Evolutionary conservation across 2,888 invertebrate genomes (phyloP).

Genomic region (Eumacrocentrus americanus): DNA sequence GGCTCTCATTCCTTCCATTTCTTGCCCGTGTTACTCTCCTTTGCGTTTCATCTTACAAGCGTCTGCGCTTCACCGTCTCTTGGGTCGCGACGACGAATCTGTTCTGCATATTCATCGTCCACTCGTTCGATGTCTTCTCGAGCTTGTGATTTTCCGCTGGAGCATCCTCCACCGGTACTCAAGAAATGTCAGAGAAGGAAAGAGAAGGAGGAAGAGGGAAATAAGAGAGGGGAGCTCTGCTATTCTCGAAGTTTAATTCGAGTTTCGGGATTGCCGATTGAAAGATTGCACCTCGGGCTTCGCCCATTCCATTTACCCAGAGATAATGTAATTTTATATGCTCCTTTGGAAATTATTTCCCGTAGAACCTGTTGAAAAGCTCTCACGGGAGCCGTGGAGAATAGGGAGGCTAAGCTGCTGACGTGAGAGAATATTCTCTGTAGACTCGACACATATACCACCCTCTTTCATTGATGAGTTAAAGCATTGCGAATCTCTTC

Average conservation of each 20-base stretch:
- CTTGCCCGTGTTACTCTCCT: background rate
- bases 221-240: conserved; percentile 7
- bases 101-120: conserved; percentile 15
- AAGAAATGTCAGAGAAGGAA: background rate
- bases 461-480: too few relatives aligned
- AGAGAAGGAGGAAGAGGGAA: background rate
- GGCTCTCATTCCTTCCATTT: background rate
- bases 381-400: conserved; percentile 24
- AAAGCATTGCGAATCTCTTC: too few relatives aligned
- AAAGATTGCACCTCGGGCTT: conserved; percentile 24
- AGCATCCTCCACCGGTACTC: background rate
- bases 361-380: conserved; percentile 31
- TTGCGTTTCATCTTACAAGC: conserved; percentile 5
- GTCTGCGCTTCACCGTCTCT: background rate
- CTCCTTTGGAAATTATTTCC: conserved; percentile 30
- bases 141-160: conserved; percentile 17
- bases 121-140: conserved; percentile 12
- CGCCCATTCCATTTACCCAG: conserved; percentile 29
- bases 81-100: background rate
- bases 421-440: background rate
- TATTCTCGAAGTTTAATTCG: conserved; percentile 29
- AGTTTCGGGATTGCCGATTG: conserved; percentile 28
- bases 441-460: too few relatives aligned
- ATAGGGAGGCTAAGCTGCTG: conserved; percentile 14
- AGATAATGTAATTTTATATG: conserved; percentile 33